A percentile compares a stretch with the other conserved stretches of the same genome.
Evolutionary conservation across 2,113 vertebrate species (phyloP).

Genomic region (Rhagologus leucostigma): DNA sequence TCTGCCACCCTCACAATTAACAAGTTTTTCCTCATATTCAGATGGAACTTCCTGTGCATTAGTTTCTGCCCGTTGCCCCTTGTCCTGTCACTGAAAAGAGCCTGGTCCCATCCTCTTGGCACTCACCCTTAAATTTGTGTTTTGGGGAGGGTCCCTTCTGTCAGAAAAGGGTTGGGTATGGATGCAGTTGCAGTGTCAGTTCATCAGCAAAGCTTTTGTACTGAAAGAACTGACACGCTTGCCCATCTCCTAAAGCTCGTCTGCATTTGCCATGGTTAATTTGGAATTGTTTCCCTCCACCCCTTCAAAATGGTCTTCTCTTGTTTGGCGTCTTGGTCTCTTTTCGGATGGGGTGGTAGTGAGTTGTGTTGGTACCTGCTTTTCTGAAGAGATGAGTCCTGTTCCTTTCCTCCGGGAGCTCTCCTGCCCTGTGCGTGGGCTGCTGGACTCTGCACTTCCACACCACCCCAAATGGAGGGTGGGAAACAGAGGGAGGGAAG

Average conservation of each 20-base stretch:
- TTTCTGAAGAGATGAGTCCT: not conserved
- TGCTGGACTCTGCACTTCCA: not conserved
- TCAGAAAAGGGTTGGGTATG: not conserved
- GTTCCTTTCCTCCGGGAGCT: not conserved
- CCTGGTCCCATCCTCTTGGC: not conserved
- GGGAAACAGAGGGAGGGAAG: not conserved
- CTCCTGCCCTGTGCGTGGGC: not conserved
- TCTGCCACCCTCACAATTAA: not conserved
- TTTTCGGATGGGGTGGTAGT: not conserved
- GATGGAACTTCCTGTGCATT: not conserved
- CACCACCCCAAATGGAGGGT: fast-evolving
- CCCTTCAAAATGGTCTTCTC: not conserved
- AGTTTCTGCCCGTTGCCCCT: not conserved
- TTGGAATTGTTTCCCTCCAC: not conserved
- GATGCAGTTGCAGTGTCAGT: no score
- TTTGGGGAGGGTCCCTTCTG: not conserved
- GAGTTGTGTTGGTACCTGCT: not conserved
- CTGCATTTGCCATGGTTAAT: not conserved
- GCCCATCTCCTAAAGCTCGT: not conserved
- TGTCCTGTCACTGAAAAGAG: not conserved
- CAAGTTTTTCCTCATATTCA: not conserved
- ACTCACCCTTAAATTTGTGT: not conserved
- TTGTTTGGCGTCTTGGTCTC: not conserved
- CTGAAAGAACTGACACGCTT: not conserved
- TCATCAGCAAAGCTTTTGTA: not conserved